Conservation (phyloP, 2,797 vertebrate species). For the Takifugu rubripes region DNA sequence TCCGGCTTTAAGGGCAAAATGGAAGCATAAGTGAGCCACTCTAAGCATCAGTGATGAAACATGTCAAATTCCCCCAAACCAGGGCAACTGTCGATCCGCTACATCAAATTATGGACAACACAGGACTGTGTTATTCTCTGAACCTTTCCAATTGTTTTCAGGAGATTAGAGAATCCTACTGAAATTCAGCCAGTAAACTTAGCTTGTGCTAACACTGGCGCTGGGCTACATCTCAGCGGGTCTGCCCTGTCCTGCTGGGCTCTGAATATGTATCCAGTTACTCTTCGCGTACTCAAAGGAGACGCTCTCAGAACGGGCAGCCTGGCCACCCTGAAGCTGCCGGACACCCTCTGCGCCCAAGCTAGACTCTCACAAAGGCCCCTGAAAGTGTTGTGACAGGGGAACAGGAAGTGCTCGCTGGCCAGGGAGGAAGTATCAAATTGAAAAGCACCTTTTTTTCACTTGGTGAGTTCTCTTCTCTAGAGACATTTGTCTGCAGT, state of each 20-base stretch:
- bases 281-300: slow-evolving; percentile 55
- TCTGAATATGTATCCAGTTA: slow-evolving; percentile 60
- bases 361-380: slow-evolving; percentile 62
- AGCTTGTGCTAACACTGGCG: slow-evolving; percentile 44
- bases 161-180: slow-evolving; percentile 8
- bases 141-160: slow-evolving; percentile 4
- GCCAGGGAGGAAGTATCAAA: slow-evolving; percentile 79
- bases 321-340: slow-evolving; percentile 71
- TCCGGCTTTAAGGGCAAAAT: slow-evolving; percentile 66
- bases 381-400: slow-evolving; percentile 71
- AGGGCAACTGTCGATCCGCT: slow-evolving; percentile 29
- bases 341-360: slow-evolving; percentile 40
- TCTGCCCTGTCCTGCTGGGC: slow-evolving; percentile 42
- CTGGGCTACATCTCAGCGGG: slow-evolving; percentile 43
- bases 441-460: slow-evolving; percentile 64
- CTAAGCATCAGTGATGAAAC: slow-evolving; percentile 58
- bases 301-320: slow-evolving; percentile 51
- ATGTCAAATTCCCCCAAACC: slow-evolving; percentile 14
- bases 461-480: slow-evolving; percentile 52
- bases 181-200: slow-evolving; percentile 27
- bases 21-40: slow-evolving; percentile 69
- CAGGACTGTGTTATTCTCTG: slow-evolving; percentile 5
- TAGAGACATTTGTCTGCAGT: slow-evolving; percentile 31
- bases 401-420: slow-evolving; percentile 68
- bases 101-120: slow-evolving; percentile 25